Evolutionary conservation across 2,888 invertebrate genomes (phyloP), one percentile per base, ranked within the genome.

Genomic region (Atherix ibis): DNA sequence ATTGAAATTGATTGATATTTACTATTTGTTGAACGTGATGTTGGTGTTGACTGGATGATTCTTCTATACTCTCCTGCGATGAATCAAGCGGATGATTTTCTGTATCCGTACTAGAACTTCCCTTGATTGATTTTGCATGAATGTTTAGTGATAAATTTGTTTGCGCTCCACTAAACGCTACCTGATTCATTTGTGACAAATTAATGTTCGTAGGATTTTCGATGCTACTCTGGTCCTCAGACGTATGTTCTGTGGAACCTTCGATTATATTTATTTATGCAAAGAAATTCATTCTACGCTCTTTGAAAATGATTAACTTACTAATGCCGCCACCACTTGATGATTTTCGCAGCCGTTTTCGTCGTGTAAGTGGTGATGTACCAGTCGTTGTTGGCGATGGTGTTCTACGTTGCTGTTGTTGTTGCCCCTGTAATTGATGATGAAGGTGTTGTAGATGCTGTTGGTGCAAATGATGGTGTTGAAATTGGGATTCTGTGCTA

Each of bases 361-460:
- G 49, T 62, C 68, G 31, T 9, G 81, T 73, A 3, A 81, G 74
- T 13, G 73, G 71, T 17, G 74, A 73, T 17, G 72, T 61, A n/a
- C 75, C 73, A 61, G 69, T 34, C 58, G 62, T 55, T 64, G 52
- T 61, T 52, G 49, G 17, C 69, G 66, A 69, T 39, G 79, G 68
- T 40, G 70, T 64, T 34, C 70, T 67, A 68, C 68, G 67, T 67
- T 22, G 78, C 70, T 22, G 79, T 68, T 16, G 68, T 65, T 17
- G 70, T 66, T 29, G 68, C 54, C 6, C 73, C 68, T 64, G 65
- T 28, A 67, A 54, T 41, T 62, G 63, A 67, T 41, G 70, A 65
- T 26, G 51, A 26, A 63, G 50, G 2, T 68, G 64, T 39, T 67
- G 64, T 4, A 48, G 73, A 66, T 35, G 79, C 67, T 35, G 70